These are phyloP conservation scores for Lophotriccus pileatus DNA, from an alignment of 2,797 vertebrate genomes.

Conservation along the genomic window DNA sequence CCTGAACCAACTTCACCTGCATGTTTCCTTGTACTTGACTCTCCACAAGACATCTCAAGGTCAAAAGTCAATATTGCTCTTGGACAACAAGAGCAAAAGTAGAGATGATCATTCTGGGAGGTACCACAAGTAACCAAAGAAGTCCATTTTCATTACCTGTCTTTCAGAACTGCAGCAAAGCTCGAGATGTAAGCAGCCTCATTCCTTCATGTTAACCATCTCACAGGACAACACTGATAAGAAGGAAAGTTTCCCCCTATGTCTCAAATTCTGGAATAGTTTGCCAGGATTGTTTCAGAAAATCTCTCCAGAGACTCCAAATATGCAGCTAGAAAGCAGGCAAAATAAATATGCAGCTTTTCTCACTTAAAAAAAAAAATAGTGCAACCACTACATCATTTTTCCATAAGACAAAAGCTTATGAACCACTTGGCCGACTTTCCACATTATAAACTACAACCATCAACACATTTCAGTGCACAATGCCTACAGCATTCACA, in stretches of 20 bases:
- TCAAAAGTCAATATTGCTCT: background rate
- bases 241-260: background rate
- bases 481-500: background rate
- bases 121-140: background rate
- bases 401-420: background rate
- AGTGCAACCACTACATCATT: background rate
- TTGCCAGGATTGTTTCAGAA: background rate
- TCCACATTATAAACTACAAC: background rate
- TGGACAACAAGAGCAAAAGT: background rate
- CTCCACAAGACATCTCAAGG: background rate
- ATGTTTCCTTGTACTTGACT: background rate
- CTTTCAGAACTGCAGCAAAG: background rate
- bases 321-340: background rate
- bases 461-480: background rate
- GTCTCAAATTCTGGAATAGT: background rate
- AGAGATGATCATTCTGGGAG: background rate
- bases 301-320: background rate
- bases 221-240: background rate
- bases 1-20: background rate
- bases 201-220: background rate
- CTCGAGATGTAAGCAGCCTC: background rate
- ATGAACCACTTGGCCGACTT: background rate
- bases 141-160: background rate
- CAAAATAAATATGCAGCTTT: background rate
- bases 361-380: background rate